Evolutionary conservation across 2,797 vertebrate species (phyloP), one percentile per base, ranked within the genome.

Genomic region (Crocodylus rhombifer): DNA sequence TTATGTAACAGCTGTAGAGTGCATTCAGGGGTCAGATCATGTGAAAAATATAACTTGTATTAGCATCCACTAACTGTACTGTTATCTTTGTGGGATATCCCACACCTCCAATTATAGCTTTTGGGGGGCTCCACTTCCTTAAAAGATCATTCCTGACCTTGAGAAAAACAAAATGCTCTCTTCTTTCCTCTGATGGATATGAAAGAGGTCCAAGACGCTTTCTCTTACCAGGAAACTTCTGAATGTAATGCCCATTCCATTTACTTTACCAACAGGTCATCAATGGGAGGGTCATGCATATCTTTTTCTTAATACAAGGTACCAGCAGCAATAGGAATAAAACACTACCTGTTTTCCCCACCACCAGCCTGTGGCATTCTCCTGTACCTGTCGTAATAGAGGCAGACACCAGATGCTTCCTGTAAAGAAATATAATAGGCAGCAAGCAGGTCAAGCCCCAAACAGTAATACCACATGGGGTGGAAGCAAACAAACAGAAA

Each of bases 361-460:
- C 0, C 14, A 0, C 14, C 7, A 30, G 23, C 5, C 17, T 33
- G 0, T 77, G 56, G 3, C n/a, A 6, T 61, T 74, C 88, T 36
- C 80, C 51, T 83, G 33, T 80, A 51, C 26, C 14, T 25, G 25
- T 55, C 61, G 64, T 85, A 18, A 18, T 36, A 26, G 30, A 61
- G 30, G 64, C 42, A 33, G 36, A 58, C n/a, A 30, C 25, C 33
- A 65, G 30, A 11, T 77, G 12, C 65, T 26, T 2, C 28, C 28
- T 42, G 14, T 57, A 84, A 77, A 26, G 13, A 28, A 67, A 81
- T 87, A 74, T 26, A 58, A 14, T n/a, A 51, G 42, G 10, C 42
- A 1, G 57, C 62, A 55, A 83, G 20, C n/a, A 90, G 2, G 51
- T 67, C 23, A 71, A 88, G 21, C 17, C 36, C 16, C 5, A 62